phyloP scores from a whole-genome alignment of 2,888 invertebrate species.

The Anodontia alba region DNA sequence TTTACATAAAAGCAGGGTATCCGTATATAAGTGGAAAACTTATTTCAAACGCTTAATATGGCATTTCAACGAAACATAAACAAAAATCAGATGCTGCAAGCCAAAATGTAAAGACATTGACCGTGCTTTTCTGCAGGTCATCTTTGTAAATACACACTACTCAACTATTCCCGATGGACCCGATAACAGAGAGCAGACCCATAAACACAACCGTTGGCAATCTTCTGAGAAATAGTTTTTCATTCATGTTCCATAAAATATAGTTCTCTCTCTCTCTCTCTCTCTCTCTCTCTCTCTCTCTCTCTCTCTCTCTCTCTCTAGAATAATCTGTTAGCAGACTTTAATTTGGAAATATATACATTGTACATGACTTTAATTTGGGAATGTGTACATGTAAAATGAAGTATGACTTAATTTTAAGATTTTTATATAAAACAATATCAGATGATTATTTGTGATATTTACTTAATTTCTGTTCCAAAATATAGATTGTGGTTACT shows the following conservation, averaged over 20 bases:
- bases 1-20: slow-evolving; percentile 43
- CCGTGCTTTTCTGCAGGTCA: slow-evolving; percentile 29
- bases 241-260: slow-evolving; percentile 39
- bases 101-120: slow-evolving; percentile 46
- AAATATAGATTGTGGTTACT: no score
- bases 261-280: no score
- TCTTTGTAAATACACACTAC: slow-evolving; percentile 37
- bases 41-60: slow-evolving; percentile 46
- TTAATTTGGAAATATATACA: no score
- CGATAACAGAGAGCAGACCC: slow-evolving; percentile 30
- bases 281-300: no score
- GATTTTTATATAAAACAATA: no score
- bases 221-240: slow-evolving; percentile 26
- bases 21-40: slow-evolving; percentile 52
- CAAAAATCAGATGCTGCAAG: slow-evolving; percentile 45
- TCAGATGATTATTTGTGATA: no score
- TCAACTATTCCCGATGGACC: slow-evolving; percentile 42
- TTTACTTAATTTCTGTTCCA: no score
- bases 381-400: no score
- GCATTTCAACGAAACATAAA: slow-evolving; percentile 45
- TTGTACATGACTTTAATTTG: no score
- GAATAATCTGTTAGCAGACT: no score
- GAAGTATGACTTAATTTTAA: no score
- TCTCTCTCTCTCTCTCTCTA: no score
- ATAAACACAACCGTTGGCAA: slow-evolving; percentile 46